Evolutionary conservation across 2,113 vertebrate species (phyloP), one percentile per base, ranked within the genome.

Genomic region (Rostratula benghalensis): DNA sequence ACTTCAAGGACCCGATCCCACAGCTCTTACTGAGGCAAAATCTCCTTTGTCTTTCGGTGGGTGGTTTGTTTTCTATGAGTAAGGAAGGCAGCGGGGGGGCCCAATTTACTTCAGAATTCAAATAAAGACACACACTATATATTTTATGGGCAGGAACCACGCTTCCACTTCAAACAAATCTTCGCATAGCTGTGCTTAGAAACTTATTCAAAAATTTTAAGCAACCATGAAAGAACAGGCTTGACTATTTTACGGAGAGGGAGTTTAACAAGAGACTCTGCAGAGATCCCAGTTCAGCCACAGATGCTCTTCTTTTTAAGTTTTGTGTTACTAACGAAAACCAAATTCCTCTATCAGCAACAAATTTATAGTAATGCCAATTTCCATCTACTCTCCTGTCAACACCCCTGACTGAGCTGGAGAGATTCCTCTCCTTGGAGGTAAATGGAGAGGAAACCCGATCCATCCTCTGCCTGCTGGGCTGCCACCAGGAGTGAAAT

Each of bases 341-440:
- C 41, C 61, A 82, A 87, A 94, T 61, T 79, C 45, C 61, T 85
- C 74, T 70, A 46, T 85, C 61, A 82, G 67, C 37, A 37, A 46
- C n/a, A 31, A 51, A 91, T 87, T 92, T 73, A 92, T 73, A 93
- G 77, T 30, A 82, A 92, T 79, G 89, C 57, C 83, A 89, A 76
- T 91, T 94, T 85, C 74, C 69, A 84, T 89, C 77, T 71, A 79
- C 41, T 73, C 21, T 93, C 27, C 69, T 87, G 83, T 91, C 91
- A 96, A 19, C 70, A 73, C 19, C 53, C 39, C 37, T 87, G 83
- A 37, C 70, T 73, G 71, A 51, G 57, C 1, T 84, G 76, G 86
- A 96, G 63, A 78, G 71, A 77, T 76, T 86, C 65, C 90, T 95
- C 68, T 89, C 43, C 74, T 82, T 67, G 63, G 83, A 82, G 73